A percentile compares a stretch with the other conserved stretches of the same genome.
phyloP scores from a whole-genome alignment of 2,797 vertebrate genomes.

The Microctenopoma lineatum region DNA sequence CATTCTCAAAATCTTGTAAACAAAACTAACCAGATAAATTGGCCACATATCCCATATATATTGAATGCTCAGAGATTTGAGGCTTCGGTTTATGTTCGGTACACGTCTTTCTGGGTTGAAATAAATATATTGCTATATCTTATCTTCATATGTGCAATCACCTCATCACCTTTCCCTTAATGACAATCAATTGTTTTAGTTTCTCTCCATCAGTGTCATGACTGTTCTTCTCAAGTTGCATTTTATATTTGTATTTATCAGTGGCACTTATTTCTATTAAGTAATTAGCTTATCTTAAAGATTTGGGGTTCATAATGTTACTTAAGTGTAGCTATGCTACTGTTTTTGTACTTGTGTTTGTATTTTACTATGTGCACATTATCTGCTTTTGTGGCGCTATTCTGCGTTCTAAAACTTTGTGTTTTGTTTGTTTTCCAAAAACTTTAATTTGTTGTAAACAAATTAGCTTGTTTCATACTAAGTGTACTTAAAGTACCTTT shows the following conservation, averaged over 20 bases:
- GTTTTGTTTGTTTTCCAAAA: conserved; percentile 68
- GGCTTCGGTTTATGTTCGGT: conserved; percentile 32
- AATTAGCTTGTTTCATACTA: conserved; percentile 70
- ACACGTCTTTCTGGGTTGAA: conserved; percentile 29
- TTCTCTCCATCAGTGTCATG: conserved; percentile 43
- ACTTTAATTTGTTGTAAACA: conserved; percentile 68
- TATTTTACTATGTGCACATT: conserved; percentile 68
- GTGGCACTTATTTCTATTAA: conserved; percentile 46
- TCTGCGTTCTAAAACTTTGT: conserved; percentile 62
- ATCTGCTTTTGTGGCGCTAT: conserved; percentile 62
- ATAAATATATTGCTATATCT: conserved; percentile 28
- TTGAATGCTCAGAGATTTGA: conserved; percentile 28
- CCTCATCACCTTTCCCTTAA: conserved; percentile 66
- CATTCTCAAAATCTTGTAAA: background rate
- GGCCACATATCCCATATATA: conserved; percentile 6
- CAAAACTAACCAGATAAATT: conserved; percentile 13
- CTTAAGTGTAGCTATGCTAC: conserved; percentile 63
- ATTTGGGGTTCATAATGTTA: conserved; percentile 43
- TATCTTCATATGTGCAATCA: conserved; percentile 69
- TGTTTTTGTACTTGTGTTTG: conserved; percentile 64
- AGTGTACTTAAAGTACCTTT: conserved; percentile 83
- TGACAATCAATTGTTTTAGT: conserved; percentile 80
- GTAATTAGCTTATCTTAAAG: conserved; percentile 36
- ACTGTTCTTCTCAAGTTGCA: conserved; percentile 23
- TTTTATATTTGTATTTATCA: conserved; percentile 60